phyloP scores from a whole-genome alignment of 92 coral and sea anemone species.

The Porites evermanni region DNA sequence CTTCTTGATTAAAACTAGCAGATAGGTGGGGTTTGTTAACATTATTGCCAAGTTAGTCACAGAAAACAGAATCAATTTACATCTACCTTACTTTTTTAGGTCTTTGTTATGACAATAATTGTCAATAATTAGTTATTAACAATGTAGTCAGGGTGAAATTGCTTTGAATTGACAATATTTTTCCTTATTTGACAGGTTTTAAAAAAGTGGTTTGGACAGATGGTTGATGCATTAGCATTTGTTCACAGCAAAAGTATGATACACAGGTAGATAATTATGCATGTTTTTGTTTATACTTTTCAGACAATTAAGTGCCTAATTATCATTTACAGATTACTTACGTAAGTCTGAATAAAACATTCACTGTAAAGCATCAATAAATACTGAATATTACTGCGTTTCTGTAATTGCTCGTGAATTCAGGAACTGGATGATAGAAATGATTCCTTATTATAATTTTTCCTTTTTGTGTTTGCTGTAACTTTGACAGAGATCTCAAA shows the following conservation, averaged over 20 bases:
- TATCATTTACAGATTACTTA: too few relatives aligned
- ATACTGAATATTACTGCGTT: too few relatives aligned
- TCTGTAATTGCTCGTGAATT: too few relatives aligned
- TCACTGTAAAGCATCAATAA: too few relatives aligned
- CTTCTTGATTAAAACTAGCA: too few relatives aligned
- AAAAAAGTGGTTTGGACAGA: constrained; percentile 99
- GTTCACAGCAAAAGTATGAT: constrained; percentile 94
- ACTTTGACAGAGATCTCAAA: constrained; percentile 84
- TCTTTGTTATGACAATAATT: too few relatives aligned
- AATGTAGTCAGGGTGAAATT: neutral
- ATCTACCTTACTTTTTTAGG: too few relatives aligned
- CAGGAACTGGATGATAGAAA: neutral
- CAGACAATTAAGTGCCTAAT: neutral
- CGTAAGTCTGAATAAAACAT: too few relatives aligned
- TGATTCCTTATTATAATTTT: too few relatives aligned
- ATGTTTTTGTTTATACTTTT: neutral
- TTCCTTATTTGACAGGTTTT: constrained; percentile 62
- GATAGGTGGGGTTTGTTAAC: neutral
- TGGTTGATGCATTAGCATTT: constrained; percentile 86
- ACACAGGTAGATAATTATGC: constrained; percentile 76
- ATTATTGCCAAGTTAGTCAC: neutral
- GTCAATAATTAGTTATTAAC: neutral
- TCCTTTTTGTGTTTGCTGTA: neutral
- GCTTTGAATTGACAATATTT: neutral
- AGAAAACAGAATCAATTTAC: neutral